phyloP scores from a whole-genome alignment of 2,888 invertebrate species.

The Eupithecia centaureata region DNA sequence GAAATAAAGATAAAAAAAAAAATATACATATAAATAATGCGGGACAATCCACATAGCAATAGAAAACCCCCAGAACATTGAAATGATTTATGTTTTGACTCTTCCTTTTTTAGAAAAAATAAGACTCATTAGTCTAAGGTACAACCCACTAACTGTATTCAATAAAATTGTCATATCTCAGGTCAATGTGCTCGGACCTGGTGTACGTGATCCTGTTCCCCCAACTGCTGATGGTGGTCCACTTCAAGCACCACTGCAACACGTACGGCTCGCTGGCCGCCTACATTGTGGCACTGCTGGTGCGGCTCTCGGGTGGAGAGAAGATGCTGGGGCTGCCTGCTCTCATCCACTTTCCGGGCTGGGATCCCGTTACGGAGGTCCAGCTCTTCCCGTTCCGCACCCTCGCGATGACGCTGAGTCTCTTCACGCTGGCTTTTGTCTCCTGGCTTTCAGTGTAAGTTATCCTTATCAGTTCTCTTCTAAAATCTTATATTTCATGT shows the following conservation, averaged over 20 bases:
- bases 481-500: no score
- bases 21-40: no score
- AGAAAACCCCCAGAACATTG: no score
- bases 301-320: slow-evolving; percentile 94
- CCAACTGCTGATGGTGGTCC: slow-evolving; percentile 98
- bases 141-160: neutral
- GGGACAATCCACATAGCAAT: no score
- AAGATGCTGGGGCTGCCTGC: slow-evolving; percentile 91
- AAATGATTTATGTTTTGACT: no score
- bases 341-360: slow-evolving; percentile 95
- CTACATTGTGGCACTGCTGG: slow-evolving; percentile 92
- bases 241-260: slow-evolving; percentile 96
- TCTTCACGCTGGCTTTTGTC: slow-evolving; percentile 90
- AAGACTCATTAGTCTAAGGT: no score
- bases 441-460: slow-evolving; percentile 91
- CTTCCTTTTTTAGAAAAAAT: no score
- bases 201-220: slow-evolving; percentile 99
- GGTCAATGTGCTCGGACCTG: slow-evolving; percentile 99
- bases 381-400: slow-evolving; percentile 99
- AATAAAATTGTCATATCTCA: slow-evolving; percentile 58
- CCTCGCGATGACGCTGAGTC: slow-evolving; percentile 95
- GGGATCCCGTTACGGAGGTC: slow-evolving; percentile 89
- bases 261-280: slow-evolving; percentile 98
- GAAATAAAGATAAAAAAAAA: no score
- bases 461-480: no score